Evolutionary conservation across 2,888 invertebrate genomes (phyloP).

Genomic region (Drosophila kambysellisi): DNA sequence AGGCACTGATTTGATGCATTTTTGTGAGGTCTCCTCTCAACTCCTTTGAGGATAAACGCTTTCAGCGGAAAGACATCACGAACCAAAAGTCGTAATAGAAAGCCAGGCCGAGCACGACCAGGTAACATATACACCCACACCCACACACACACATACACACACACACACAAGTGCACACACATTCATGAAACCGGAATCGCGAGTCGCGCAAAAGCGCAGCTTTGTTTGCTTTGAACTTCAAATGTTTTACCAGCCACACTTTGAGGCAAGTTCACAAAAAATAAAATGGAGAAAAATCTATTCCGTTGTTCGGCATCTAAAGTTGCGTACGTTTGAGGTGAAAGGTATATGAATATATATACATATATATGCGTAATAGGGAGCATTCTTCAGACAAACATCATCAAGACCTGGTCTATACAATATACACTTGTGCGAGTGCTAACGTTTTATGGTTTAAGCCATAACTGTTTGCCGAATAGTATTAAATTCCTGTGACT

Average conservation of each 20-base stretch:
- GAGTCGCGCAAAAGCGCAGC: conserved; percentile 59
- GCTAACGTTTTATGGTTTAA: conserved; percentile 1
- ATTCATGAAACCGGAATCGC: background rate
- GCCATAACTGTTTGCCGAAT: conserved; percentile 6
- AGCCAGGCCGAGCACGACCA: conserved; percentile 16
- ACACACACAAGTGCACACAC: background rate
- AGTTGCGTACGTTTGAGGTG: conserved; percentile 28
- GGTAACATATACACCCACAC: conserved; percentile 1
- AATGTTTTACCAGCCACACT: conserved; percentile 35
- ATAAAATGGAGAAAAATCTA: conserved; percentile 19
- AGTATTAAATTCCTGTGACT: conserved; percentile 11
- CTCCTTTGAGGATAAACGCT: conserved; percentile 66
- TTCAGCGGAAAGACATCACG: conserved; percentile 53
- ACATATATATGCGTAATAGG: conserved; percentile 10
- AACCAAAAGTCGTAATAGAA: conserved; percentile 18
- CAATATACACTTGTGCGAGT: background rate
- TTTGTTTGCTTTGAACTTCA: conserved; percentile 67
- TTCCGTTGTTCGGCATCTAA: conserved; percentile 39
- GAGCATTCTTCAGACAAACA: conserved; percentile 13
- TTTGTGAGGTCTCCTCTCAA: conserved; percentile 34
- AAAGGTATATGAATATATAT: conserved; percentile 2
- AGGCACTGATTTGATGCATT: conserved; percentile 54
- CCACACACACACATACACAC: conserved; percentile 10
- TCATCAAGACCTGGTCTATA: conserved; percentile 7
- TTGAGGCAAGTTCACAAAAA: conserved; percentile 14